Conservation (phyloP, 2,888 invertebrate genomes). For the Teinopalpus imperialis region DNA sequence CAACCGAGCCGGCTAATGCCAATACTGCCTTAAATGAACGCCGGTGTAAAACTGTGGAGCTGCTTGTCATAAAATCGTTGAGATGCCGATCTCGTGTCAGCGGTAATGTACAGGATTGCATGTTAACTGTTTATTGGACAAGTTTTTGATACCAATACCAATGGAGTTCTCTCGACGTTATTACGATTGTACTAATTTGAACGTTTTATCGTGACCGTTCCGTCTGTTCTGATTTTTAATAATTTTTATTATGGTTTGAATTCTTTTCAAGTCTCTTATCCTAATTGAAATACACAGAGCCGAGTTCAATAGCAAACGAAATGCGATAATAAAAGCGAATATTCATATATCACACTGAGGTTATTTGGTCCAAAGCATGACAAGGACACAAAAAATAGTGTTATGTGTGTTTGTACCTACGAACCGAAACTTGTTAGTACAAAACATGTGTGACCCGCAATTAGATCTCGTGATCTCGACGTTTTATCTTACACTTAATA, state of each 20-base stretch:
- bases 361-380: no score
- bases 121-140: slow-evolving; percentile 11
- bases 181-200: not conserved
- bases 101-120: not conserved
- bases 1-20: slow-evolving; percentile 1
- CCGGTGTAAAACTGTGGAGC: not conserved
- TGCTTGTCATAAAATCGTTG: slow-evolving; percentile 5
- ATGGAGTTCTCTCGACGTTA: not conserved
- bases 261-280: no score
- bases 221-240: not conserved
- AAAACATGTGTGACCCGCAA: no score
- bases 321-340: no score
- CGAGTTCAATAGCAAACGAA: no score
- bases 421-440: no score
- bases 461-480: no score
- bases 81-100: not conserved
- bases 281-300: no score
- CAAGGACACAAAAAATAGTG: no score
- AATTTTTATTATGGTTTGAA: not conserved
- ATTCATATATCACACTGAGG: no score
- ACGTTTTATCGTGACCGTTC: not conserved
- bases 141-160: not conserved
- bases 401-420: no score
- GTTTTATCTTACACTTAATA: no score
- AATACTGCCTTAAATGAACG: slow-evolving; percentile 11